These are phyloP conservation scores for Eristalis tenax DNA, from an alignment of 2,888 invertebrate species.

Conservation along the genomic window DNA sequence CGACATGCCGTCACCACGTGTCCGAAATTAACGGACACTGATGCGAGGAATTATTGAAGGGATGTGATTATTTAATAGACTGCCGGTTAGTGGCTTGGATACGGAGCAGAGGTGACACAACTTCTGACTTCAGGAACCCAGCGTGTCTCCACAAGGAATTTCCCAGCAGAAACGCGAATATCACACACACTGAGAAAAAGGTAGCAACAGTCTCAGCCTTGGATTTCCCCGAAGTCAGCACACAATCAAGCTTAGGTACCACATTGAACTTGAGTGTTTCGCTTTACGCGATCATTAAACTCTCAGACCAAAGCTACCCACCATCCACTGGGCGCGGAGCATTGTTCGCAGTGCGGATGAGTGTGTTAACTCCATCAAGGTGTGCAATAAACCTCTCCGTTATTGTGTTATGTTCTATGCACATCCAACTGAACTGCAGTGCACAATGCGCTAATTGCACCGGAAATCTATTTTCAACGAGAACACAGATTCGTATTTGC, in stretches of 20 bases:
- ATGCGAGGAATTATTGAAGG: background rate
- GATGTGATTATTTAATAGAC: background rate
- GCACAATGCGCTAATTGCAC: constrained; percentile 55
- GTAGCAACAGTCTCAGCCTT: background rate
- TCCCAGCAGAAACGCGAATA: no score
- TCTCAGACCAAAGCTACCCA: background rate
- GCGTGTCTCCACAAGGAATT: no score
- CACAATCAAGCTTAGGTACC: background rate
- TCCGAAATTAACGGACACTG: background rate
- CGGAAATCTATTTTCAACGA: constrained; percentile 68
- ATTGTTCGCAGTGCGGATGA: background rate
- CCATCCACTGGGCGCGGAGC: background rate
- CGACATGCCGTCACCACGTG: constrained; percentile 25
- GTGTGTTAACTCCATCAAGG: constrained; percentile 6
- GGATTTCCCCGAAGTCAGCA: background rate
- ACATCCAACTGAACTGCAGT: constrained; percentile 16
- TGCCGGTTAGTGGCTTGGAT: background rate
- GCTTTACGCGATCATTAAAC: background rate
- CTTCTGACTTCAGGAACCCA: no score
- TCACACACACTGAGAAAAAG: no score
- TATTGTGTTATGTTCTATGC: constrained; percentile 39
- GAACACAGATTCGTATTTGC: constrained; percentile 45
- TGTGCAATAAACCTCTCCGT: constrained; percentile 42
- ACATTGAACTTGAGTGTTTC: background rate
- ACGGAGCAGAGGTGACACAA: no score